Evolutionary conservation across 2,797 vertebrate species (phyloP).

Genomic region (Galaxias olidus): DNA sequence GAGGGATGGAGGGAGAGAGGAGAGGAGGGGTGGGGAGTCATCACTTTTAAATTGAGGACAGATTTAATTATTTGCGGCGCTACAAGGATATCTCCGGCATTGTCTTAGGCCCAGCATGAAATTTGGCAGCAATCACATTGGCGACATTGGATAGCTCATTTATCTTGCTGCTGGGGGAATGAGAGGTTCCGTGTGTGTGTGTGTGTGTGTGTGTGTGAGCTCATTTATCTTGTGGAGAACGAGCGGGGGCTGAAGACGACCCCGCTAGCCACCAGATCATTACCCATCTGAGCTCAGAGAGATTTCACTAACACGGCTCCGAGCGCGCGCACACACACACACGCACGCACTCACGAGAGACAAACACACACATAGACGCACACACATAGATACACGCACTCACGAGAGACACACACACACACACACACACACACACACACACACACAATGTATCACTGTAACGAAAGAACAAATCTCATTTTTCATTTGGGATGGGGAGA

Average conservation of each 20-base stretch:
- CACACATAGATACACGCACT: no score
- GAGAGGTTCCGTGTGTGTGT: no score
- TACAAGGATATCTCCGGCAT: slow-evolving; percentile 73
- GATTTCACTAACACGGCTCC: slow-evolving; percentile 11
- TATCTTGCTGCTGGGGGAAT: no score
- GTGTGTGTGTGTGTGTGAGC: no score
- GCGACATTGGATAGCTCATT: slow-evolving; percentile 71
- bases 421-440: no score
- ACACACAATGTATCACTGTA: no score
- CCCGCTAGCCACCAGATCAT: slow-evolving; percentile 76
- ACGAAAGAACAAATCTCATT: no score
- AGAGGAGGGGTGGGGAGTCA: slow-evolving; percentile 55
- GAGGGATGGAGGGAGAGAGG: slow-evolving; percentile 24
- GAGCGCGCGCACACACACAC: slow-evolving; percentile 5
- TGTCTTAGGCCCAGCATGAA: slow-evolving; percentile 77
- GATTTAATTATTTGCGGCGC: slow-evolving; percentile 78
- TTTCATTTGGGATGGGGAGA: no score
- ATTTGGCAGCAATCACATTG: slow-evolving; percentile 77
- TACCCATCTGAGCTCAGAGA: slow-evolving; percentile 79
- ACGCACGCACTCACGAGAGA: background rate
- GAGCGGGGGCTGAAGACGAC: slow-evolving; percentile 62
- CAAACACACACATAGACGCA: slow-evolving; percentile 15
- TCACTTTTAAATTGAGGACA: slow-evolving; percentile 79
- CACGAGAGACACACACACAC: no score
- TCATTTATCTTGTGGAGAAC: slow-evolving; percentile 78